Percentiles rank a stretch among this genome's conserved stretches.
Conservation (phyloP, 2,113 vertebrate species). For the Oryzias melastigma region DNA sequence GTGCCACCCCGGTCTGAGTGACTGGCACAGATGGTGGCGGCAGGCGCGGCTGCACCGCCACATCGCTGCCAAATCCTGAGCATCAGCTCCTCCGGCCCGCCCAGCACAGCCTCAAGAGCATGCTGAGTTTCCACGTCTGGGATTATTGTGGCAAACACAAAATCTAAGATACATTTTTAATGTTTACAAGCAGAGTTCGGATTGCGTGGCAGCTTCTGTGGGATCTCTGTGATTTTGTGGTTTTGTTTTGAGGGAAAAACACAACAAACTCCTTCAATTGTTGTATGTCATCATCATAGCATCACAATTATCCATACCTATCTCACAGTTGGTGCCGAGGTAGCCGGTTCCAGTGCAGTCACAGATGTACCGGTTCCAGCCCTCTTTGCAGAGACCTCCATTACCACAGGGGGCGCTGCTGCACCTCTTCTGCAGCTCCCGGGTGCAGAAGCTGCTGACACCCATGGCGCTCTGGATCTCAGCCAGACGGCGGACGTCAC, state of each 20-base stretch:
- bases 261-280: background rate
- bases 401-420: constrained; percentile 84
- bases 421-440: constrained; percentile 86
- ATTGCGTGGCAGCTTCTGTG: too few species aligned
- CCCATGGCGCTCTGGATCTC: constrained; percentile 83
- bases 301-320: constrained; percentile 71
- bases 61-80: constrained; percentile 6
- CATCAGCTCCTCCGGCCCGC: background rate
- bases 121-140: constrained; percentile 17
- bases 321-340: constrained; percentile 86
- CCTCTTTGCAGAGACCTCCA: constrained; percentile 86
- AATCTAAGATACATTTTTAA: background rate
- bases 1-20: constrained; percentile 36
- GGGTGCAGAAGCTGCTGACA: constrained; percentile 87
- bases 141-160: constrained; percentile 24
- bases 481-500: constrained; percentile 84
- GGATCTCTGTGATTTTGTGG: too few species aligned
- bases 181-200: too few species aligned
- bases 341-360: constrained; percentile 89
- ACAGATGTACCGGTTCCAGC: constrained; percentile 93
- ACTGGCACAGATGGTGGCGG: constrained; percentile 62
- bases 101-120: constrained; percentile 8
- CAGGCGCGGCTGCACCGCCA: constrained; percentile 47
- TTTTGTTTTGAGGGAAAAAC: too few species aligned
- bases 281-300: too few species aligned